phyloP scores from a whole-genome alignment of 2,888 invertebrate species.

The Acleris holmiana region DNA sequence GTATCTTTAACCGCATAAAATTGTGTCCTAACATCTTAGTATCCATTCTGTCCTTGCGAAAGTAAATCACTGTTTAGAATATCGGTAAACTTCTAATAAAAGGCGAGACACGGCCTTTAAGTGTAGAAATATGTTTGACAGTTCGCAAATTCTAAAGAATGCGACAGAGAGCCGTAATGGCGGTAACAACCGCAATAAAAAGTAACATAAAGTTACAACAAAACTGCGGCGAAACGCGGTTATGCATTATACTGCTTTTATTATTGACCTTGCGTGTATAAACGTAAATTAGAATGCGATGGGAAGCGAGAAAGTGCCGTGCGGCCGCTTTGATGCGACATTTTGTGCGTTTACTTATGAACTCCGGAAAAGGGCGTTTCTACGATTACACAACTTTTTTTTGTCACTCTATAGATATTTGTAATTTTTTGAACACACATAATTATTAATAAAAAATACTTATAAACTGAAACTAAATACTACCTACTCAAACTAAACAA shows the following conservation, averaged over 20 bases:
- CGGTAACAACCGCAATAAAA: not conserved
- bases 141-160: not conserved
- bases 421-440: no score
- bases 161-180: not conserved
- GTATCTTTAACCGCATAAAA: no score
- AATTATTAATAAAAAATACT: no score
- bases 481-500: no score
- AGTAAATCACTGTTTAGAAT: no score
- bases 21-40: no score
- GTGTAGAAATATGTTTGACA: no score
- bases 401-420: no score
- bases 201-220: not conserved
- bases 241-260: conserved; percentile 43
- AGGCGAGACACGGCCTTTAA: no score
- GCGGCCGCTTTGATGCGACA: conserved; percentile 40
- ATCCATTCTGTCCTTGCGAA: no score
- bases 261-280: conserved; percentile 49
- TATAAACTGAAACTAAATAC: no score
- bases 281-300: conserved; percentile 45
- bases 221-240: conserved; percentile 6
- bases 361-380: conserved; percentile 9
- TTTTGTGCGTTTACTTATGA: conserved; percentile 12
- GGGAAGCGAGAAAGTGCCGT: conserved; percentile 58
- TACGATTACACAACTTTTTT: not conserved
- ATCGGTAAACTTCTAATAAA: no score